phyloP scores from a whole-genome alignment of 2,888 invertebrate genomes.

The Tipula unca region DNA sequence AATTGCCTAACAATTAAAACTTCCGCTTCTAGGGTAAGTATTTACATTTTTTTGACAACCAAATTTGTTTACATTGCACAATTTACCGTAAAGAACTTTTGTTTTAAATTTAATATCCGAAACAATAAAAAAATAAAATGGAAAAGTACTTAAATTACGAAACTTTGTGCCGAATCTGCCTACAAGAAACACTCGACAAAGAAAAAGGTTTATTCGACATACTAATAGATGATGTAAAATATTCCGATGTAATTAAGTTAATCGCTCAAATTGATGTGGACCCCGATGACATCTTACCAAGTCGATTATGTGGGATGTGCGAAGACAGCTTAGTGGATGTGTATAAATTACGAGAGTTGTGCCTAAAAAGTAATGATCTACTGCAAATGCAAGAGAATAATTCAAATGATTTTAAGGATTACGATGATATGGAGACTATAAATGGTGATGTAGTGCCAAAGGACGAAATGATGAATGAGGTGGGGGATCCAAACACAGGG shows the following conservation, averaged over 20 bases:
- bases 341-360: neutral
- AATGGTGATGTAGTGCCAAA: neutral
- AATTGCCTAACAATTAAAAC: too few relatives aligned
- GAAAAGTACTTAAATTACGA: neutral
- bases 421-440: neutral
- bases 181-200: neutral
- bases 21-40: neutral
- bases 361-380: neutral
- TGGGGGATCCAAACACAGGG: neutral
- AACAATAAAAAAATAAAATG: neutral
- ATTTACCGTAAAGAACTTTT: neutral
- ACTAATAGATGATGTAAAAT: neutral
- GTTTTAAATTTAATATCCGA: neutral
- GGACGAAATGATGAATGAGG: neutral
- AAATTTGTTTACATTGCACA: neutral
- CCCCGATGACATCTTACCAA: neutral
- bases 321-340: neutral
- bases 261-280: neutral
- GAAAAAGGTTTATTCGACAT: neutral
- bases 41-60: neutral
- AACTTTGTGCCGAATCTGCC: neutral
- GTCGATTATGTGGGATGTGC: neutral
- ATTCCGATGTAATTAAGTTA: neutral
- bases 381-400: neutral
- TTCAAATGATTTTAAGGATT: neutral